Conservation (phyloP, 2,113 vertebrate species). For the Coptodon bakossiorum region DNA sequence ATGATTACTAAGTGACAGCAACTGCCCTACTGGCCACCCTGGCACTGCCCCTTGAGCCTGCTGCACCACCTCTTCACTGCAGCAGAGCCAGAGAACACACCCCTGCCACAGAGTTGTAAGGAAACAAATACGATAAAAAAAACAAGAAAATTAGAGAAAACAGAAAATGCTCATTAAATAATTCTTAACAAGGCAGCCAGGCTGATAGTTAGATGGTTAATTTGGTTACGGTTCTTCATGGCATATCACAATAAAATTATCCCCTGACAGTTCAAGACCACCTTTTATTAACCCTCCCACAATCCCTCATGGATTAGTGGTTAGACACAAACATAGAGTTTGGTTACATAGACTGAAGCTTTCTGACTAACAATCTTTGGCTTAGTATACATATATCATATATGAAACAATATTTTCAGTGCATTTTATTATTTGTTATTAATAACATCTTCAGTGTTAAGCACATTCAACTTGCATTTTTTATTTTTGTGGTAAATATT, state of each 20-base stretch:
- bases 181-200: slow-evolving; percentile 1
- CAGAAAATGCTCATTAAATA: background rate
- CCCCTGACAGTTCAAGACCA: slow-evolving; percentile 65
- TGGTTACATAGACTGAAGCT: background rate
- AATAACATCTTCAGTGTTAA: background rate
- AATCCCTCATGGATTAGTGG: slow-evolving; percentile 66
- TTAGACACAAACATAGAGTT: slow-evolving; percentile 51
- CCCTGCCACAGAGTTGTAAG: background rate
- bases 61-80: background rate
- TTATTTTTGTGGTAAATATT: background rate
- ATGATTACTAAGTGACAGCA: background rate
- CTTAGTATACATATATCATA: background rate
- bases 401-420: background rate
- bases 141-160: background rate
- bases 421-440: background rate
- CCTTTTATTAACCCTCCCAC: slow-evolving; percentile 55
- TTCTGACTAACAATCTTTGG: background rate
- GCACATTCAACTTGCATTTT: background rate
- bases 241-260: slow-evolving; percentile 67
- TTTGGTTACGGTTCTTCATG: slow-evolving; percentile 52
- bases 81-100: background rate
- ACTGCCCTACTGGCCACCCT: background rate
- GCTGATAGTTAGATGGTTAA: slow-evolving; percentile 28
- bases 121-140: background rate
- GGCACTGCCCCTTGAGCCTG: background rate